phyloP scores from a whole-genome alignment of 1,140 invertebrate species.

The Trichonephila clavata region DNA sequence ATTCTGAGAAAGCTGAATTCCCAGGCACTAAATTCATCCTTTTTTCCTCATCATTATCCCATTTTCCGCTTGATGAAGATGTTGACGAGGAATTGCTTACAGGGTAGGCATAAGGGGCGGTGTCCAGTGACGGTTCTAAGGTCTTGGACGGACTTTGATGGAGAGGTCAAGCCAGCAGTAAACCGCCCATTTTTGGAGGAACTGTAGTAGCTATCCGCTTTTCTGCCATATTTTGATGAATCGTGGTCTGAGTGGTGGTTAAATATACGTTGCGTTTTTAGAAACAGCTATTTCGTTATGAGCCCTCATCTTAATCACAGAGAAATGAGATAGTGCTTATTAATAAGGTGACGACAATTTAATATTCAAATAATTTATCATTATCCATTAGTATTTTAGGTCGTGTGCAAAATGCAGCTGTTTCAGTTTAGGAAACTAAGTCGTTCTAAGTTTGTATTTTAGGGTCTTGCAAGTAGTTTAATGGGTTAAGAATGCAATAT shows the following conservation, averaged over 20 bases:
- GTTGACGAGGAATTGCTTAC: conserved; percentile 15
- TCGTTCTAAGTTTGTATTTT: not conserved
- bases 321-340: not conserved
- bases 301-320: not conserved
- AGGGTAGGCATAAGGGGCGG: not conserved
- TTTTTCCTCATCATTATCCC: conserved; percentile 32
- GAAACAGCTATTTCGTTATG: conserved; percentile 13
- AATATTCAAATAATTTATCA: conserved; percentile 48
- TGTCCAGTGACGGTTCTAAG: conserved; percentile 18
- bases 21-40: conserved; percentile 48
- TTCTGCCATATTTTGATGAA: conserved; percentile 52
- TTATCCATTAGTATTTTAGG: not conserved
- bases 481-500: not conserved
- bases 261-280: conserved; percentile 14
- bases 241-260: not conserved
- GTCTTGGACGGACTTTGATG: conserved; percentile 38
- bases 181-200: conserved; percentile 17
- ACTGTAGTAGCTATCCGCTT: conserved; percentile 1
- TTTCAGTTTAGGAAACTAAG: not conserved
- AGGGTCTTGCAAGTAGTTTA: not conserved
- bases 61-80: conserved; percentile 50
- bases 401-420: not conserved
- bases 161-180: conserved; percentile 27
- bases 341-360: conserved; percentile 42
- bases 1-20: not conserved